A percentile compares a stretch with the other conserved stretches of the same genome.
Conservation (phyloP, 2,888 invertebrate genomes). For the Macrosiphum euphorbiae region DNA sequence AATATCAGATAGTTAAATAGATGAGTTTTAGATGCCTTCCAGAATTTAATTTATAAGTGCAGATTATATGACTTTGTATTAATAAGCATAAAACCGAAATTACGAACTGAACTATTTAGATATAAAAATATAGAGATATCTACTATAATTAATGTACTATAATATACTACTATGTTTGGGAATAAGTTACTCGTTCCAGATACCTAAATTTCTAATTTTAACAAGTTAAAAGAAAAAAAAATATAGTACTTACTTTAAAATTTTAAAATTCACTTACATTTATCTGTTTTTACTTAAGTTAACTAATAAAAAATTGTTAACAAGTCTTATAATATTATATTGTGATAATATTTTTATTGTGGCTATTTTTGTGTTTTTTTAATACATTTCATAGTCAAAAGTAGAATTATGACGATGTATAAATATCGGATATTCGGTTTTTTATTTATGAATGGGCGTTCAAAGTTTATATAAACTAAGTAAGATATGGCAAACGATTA, state of each 20-base stretch:
- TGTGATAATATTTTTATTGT: background rate
- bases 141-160: background rate
- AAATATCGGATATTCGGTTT: background rate
- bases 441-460: background rate
- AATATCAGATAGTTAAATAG: background rate
- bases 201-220: background rate
- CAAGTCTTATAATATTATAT: background rate
- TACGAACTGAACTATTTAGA: background rate
- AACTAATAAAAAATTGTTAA: background rate
- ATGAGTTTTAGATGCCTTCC: background rate
- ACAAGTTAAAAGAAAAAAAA: no score
- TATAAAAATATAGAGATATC: background rate
- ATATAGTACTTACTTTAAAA: background rate
- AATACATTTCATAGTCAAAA: background rate
- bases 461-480: background rate
- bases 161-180: background rate
- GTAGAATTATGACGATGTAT: background rate
- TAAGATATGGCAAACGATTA: background rate
- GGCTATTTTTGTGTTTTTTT: background rate
- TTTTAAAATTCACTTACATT: background rate
- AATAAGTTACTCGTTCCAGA: background rate
- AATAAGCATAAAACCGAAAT: background rate
- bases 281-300: background rate
- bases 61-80: accelerated
- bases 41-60: background rate